A percentile compares a stretch with the other conserved stretches of the same genome.
Evolutionary conservation across 2,797 vertebrate species (phyloP).

Genomic region (Phalanger gymnotis): DNA sequence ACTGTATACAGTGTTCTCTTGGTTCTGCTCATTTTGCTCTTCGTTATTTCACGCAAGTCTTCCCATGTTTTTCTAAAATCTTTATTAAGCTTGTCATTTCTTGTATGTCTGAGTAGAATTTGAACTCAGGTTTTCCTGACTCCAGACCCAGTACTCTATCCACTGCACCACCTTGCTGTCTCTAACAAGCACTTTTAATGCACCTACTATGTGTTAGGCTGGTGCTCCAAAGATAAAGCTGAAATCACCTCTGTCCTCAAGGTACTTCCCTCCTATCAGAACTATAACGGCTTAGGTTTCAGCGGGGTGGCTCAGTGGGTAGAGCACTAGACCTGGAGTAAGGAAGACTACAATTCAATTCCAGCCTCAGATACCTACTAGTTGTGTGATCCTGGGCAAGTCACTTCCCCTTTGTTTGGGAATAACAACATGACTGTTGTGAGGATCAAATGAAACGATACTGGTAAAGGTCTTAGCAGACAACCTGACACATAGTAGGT

Average conservation of each 20-base stretch:
- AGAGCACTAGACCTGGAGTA: neutral
- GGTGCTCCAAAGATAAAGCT: neutral
- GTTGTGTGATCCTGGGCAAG: neutral
- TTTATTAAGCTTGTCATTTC: too few relatives aligned
- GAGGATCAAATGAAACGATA: neutral
- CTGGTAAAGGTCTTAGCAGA: neutral
- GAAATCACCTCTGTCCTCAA: neutral
- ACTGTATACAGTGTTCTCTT: neutral
- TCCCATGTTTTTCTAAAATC: too few relatives aligned
- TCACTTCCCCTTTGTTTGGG: neutral
- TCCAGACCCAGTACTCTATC: neutral
- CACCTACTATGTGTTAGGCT: neutral
- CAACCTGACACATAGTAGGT: neutral
- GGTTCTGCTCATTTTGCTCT: neutral
- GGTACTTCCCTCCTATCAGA: neutral
- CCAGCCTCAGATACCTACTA: neutral
- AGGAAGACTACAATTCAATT: neutral
- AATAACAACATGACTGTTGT: neutral
- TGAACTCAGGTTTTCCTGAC: neutral
- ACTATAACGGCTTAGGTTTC: neutral
- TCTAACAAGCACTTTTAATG: neutral
- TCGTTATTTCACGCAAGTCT: too few relatives aligned
- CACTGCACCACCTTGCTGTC: neutral
- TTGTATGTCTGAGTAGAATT: too few relatives aligned
- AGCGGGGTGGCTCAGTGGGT: neutral